Evolutionary conservation across 2,797 vertebrate species (phyloP).

Genomic region (Scolopax rusticola): DNA sequence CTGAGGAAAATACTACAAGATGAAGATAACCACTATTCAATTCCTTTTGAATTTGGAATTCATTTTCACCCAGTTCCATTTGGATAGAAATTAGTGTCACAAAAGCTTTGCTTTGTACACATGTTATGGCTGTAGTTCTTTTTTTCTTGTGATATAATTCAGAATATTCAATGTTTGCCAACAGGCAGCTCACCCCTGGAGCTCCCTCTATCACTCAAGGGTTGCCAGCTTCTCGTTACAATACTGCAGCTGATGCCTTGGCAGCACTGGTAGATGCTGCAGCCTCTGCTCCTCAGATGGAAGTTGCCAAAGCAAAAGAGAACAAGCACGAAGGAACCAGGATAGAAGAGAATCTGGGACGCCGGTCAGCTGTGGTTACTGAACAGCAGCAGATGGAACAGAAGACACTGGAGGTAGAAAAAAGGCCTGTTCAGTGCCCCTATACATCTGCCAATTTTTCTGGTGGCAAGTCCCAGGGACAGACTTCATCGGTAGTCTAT

Average conservation of each 20-base stretch:
- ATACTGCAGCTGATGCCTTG: slow-evolving; percentile 93
- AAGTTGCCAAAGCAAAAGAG: slow-evolving; percentile 93
- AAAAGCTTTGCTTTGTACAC: not conserved
- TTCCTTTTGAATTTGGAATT: not conserved
- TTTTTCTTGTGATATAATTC: not conserved
- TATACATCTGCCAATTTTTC: slow-evolving; percentile 88
- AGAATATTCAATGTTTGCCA: slow-evolving; percentile 34
- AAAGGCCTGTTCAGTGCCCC: slow-evolving; percentile 88
- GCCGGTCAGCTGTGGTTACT: slow-evolving; percentile 81
- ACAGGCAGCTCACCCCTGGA: slow-evolving; percentile 87
- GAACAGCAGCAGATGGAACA: slow-evolving; percentile 86
- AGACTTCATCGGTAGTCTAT: slow-evolving; percentile 83
- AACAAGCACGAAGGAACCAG: slow-evolving; percentile 87
- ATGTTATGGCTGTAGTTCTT: not conserved
- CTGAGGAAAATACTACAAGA: not conserved
- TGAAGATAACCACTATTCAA: not conserved
- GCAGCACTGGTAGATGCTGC: slow-evolving; percentile 96
- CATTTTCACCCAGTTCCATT: not conserved
- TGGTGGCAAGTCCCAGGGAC: slow-evolving; percentile 87
- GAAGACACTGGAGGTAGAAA: slow-evolving; percentile 87
- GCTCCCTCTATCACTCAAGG: slow-evolving; percentile 85
- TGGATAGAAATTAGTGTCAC: not conserved
- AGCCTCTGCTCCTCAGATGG: slow-evolving; percentile 94
- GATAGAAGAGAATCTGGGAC: slow-evolving; percentile 86
- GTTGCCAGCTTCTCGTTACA: slow-evolving; percentile 89